A percentile compares a stretch with the other conserved stretches of the same genome.
phyloP scores from a whole-genome alignment of 1,140 invertebrate species.

The Bombyx mandarina region DNA sequence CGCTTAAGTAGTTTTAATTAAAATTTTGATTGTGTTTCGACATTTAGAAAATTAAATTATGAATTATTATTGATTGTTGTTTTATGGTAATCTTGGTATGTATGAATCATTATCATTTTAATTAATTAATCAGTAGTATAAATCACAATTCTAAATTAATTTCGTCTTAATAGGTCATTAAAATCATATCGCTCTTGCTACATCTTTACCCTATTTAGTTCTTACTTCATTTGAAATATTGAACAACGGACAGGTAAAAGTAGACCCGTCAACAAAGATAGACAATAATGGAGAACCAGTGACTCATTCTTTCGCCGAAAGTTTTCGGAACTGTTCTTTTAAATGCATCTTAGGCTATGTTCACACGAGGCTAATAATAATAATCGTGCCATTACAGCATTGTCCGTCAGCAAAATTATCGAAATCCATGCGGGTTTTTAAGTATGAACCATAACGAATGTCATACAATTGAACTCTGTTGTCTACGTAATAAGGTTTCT shows the following conservation, averaged over 20 bases:
- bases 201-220: no score
- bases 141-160: no score
- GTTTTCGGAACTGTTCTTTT: constrained; percentile 19
- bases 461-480: constrained; percentile 19
- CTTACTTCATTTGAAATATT: constrained; percentile 7
- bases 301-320: constrained; percentile 21
- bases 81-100: no score
- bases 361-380: constrained; percentile 21
- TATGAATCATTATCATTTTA: no score
- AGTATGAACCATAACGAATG: not conserved
- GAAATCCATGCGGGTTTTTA: constrained; percentile 6
- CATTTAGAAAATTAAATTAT: no score
- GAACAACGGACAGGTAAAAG: constrained; percentile 24
- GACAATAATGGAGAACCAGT: constrained; percentile 26
- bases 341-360: constrained; percentile 22
- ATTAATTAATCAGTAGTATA: no score
- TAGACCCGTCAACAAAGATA: constrained; percentile 18
- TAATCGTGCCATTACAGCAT: constrained; percentile 12
- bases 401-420: constrained; percentile 11
- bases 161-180: no score
- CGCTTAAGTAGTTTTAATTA: no score
- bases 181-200: no score
- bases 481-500: constrained; percentile 38
- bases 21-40: no score
- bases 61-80: no score